Base-by-base conservation (phyloP, 2,113 vertebrate species). In the Thalassarche chlororhynchos region DNA sequence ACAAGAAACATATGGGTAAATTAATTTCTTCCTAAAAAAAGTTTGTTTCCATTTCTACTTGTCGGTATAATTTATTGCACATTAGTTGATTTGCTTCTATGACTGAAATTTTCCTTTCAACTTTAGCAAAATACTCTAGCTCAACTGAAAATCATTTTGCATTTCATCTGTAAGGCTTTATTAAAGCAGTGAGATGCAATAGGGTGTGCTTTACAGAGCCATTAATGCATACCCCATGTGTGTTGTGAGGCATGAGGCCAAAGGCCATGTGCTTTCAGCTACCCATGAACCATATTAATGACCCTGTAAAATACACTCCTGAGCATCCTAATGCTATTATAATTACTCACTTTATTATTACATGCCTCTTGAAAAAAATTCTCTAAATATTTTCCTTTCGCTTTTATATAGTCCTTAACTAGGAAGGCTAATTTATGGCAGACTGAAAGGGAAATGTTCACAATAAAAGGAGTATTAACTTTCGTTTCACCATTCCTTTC, bases 321-420 rank as follows among this genome's bases (percentile, higher is more conserved):
- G 66, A 88, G 69, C 75, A 88, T 96, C 90, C 90, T 94, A 96
- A 96, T 96, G 69, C 70, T 82, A 54, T 75, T 82, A n/a, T 90
- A 96, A 96, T 96, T 72, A 84, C 79, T 97, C 87, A 77, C 69
- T 91, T 88, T 93, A 51, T 90, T 95, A 84, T 65, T 93, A 74
- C 34, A 6, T 51, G 64, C 32, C 75, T 90, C 93, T 97, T 47
- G 68, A 94, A 88, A 89, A 82, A 47, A 42, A 26, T 7, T 70
- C 90, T 80, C 72, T 60, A 94, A 95, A 95, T 90, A 84, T 94
- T 90, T 95, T 82, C 72, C 66, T 93, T 87, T 90, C 3, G 3
- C 32, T 88, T 4, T 87, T 66, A 62, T 34, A 21, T 8, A 55
- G 83, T 61, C 68, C 72, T 91, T 91, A 93, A 89, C 57, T 47